Evolutionary conservation across 1,140 invertebrate species (phyloP).

Genomic region (Medauroidea extradentata): DNA sequence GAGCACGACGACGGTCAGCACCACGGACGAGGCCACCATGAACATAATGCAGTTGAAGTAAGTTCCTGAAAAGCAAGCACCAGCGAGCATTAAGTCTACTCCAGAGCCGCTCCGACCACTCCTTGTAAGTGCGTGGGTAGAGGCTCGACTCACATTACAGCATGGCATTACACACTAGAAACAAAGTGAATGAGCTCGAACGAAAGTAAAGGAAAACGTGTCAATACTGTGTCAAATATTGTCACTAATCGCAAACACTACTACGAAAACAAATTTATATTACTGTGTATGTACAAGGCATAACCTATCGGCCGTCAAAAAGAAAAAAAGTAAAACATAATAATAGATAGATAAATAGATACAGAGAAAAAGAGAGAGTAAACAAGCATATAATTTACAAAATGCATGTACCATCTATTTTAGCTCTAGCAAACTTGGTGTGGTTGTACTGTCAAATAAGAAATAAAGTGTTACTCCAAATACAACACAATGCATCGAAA

Average conservation of each 20-base stretch:
- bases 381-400: neutral
- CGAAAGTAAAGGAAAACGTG: too few relatives aligned
- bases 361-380: neutral
- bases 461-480: neutral
- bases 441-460: neutral
- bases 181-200: neutral
- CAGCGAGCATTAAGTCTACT: neutral
- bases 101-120: neutral
- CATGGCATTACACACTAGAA: neutral
- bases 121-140: neutral
- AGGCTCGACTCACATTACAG: neutral
- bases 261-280: too few relatives aligned
- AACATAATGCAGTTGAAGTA: constrained; percentile 99
- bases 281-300: too few relatives aligned
- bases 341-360: neutral
- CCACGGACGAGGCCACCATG: constrained; percentile 98
- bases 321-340: neutral
- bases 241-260: too few relatives aligned
- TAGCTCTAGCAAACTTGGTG: too few relatives aligned
- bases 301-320: too few relatives aligned
- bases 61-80: constrained; percentile 65
- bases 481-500: neutral
- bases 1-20: constrained; percentile 94
- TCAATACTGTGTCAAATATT: too few relatives aligned
- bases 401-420: too few relatives aligned